Base-by-base conservation (phyloP, 1,140 invertebrate species). In the Rhopalosiphum maidis region DNA sequence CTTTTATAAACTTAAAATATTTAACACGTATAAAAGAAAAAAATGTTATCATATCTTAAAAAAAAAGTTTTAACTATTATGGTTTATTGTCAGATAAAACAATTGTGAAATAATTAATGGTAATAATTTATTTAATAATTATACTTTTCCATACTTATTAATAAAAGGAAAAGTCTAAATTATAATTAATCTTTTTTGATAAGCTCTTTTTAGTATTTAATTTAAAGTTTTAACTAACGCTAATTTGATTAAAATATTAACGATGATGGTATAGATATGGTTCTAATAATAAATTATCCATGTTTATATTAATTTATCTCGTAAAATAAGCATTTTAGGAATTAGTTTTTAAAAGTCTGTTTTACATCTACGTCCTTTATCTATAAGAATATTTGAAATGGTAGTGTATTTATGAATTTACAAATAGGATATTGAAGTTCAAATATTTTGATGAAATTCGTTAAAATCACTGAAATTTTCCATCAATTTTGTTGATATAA, bases 121-220 rank as follows among this genome's bases (percentile, higher is more conserved):
- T 77, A 77, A 77, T 77, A 77, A 77, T 77, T 77, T n/a, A 77
- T 77, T 77, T 77, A 21, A 77, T 77, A 77, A 77, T 77, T 77
- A 77, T 77, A 77, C n/a, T 77, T 77, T 77, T 77, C 15, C 15
- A 77, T 77, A n/a, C 21, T 77, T 77, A n/a, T 21, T 77, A 30
- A 77, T n/a, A n/a, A 77, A 77, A n/a, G 30, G 30, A n/a, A 68
- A 77, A 18, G 30, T 77, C n/a, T 23, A 77, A n/a, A 77, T 77
- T 77, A n/a, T 77, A 77, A 77, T 35, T 77, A 18, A 77, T 77
- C 3, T n/a, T 77, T 77, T 77, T n/a, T 35, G 60, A 77, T 77
- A 15, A 35, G 30, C n/a, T 18, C 15, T 77, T 77, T 68, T 77
- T 35, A 77, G 21, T 77, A n/a, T 77, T 77, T 15, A 68, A 68